Percentiles rank a stretch among this genome's conserved stretches.
These are phyloP conservation scores for Coregonus suidteri DNA, from an alignment of 2,797 vertebrate genomes.

Conservation along the genomic window DNA sequence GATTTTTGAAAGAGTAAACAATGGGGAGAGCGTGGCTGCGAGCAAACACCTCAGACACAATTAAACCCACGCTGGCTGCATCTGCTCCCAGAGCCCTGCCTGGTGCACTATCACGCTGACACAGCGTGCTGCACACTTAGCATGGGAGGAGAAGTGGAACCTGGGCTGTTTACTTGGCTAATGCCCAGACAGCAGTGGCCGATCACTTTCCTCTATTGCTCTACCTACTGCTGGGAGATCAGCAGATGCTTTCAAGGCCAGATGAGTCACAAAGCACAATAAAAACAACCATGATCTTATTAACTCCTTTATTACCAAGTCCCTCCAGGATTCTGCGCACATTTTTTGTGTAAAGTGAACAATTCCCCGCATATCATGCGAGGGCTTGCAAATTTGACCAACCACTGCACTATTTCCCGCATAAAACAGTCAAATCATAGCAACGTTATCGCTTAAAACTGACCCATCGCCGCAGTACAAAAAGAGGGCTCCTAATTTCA, in stretches of 20 bases:
- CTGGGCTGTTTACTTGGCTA: conserved; percentile 15
- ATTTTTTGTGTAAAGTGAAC: too few relatives aligned
- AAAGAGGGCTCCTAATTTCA: too few relatives aligned
- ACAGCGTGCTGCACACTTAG: background rate
- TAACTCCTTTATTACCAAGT: too few relatives aligned
- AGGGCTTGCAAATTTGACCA: too few relatives aligned
- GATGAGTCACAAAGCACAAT: background rate
- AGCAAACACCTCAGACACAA: background rate
- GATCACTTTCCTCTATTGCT: background rate
- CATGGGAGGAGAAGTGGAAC: background rate
- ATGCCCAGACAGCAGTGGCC: background rate
- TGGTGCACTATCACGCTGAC: too few relatives aligned
- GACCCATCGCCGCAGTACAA: too few relatives aligned
- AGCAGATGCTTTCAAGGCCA: background rate
- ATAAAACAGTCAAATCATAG: too few relatives aligned
- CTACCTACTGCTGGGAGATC: background rate
- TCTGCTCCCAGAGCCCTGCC: conserved; percentile 18
- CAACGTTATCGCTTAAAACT: too few relatives aligned
- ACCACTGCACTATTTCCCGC: too few relatives aligned
- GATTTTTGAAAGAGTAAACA: conserved; percentile 57
- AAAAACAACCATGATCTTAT: background rate
- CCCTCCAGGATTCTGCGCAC: too few relatives aligned
- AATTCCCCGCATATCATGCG: too few relatives aligned
- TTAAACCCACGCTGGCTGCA: conserved; percentile 27
- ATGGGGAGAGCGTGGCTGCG: conserved; percentile 31